Evolutionary conservation across 2,797 vertebrate species (phyloP), one percentile per base, ranked within the genome.

Genomic region (Tokudaia tokunoshimensis): DNA sequence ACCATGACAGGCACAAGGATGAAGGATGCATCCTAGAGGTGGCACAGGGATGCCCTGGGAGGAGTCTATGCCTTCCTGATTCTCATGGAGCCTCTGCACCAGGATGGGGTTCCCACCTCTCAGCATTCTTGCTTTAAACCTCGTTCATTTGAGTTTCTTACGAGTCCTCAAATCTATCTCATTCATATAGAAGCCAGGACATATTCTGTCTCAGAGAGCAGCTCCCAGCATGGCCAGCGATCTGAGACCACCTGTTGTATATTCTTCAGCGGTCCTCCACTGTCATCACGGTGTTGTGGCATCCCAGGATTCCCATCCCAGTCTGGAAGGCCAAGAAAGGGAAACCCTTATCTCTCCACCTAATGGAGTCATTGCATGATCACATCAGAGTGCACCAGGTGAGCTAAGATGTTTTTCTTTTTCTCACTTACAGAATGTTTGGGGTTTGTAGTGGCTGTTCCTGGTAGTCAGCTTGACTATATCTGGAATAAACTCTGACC

Each of bases 1-100:
- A 41, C 41, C 2, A 1, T 13, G n/a, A 6, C 26, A 11, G 22
- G 20, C 7, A 0, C 14, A 14, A 63, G 11, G 83, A 6, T 3
- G 22, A 80, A 84, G 47, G 15, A 29, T 72, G 2, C 17, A 9
- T 5, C 10, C 67, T 37, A 61, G 92, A 34, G 31, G 41, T 44
- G 44, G 26, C n/a, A 75, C 52, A 57, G 6, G 3, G 29, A 29
- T 15, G 41, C 20, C 12, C 15, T 31, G 72, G 85, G 4, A 50
- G 5, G 55, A 24, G 76, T 34, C 63, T 50, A 4, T 3, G 2
- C 29, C 50, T 59, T 59, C 41, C 1, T 3, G 29, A 20, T 11
- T 41, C 19, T 37, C 67, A 11, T 37, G 12, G 11, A 24, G 55
- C 29, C 15, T 63, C 65, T 13, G 1, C 3, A 10, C 29, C 4